Evolutionary conservation across 2,113 vertebrate species (phyloP), one percentile per base, ranked within the genome.

Genomic region (Rana temporaria): DNA sequence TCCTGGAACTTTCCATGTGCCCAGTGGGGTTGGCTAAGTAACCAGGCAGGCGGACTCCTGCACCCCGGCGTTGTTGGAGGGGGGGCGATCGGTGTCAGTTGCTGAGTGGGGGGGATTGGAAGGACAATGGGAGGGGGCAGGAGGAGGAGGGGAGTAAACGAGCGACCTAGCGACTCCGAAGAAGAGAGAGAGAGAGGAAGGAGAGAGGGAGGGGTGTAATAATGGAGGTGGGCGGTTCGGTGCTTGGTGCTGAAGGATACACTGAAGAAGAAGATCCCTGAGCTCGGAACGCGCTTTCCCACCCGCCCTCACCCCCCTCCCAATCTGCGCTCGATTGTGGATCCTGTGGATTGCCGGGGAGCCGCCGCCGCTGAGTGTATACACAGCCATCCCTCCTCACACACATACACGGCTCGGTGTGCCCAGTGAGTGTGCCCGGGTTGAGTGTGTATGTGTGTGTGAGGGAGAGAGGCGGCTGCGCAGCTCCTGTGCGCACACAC

Each of bases 401-500:
- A 30, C 26, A 30, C 26, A 60, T n/a, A 63, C 67, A 72, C 32
- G 8, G 69, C 60, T 64, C 80, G 80, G 80, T 74, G 79, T 82
- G 59, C 69, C 79, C n/a, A 56, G 74, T 15, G 81, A 56, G 80
- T 34, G 82, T 22, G 87, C 84, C 26, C 26, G 26, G 3, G 26
- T 30, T 1, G 26, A 2, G 26, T 30, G 26, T 30, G 26, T 30
- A 3, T 30, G 26, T 30, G 26, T 30, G 3, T 30, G 26, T 30
- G 26, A 30, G 26, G 3, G 26, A 30, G 88, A 48, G 87, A 86
- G 84, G 88, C 80, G 88, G 91, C 89, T 90, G 92, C 91, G 92
- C 90, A 92, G 92, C 92, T 89, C 90, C 86, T 87, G 87, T 90
- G 90, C 90, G 89, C 90, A 88, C 90, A 86, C 90, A 88, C 90